A percentile compares a stretch with the other conserved stretches of the same genome.
Conservation (phyloP, 2,113 vertebrate species). For the Hyperoodon ampullatus region DNA sequence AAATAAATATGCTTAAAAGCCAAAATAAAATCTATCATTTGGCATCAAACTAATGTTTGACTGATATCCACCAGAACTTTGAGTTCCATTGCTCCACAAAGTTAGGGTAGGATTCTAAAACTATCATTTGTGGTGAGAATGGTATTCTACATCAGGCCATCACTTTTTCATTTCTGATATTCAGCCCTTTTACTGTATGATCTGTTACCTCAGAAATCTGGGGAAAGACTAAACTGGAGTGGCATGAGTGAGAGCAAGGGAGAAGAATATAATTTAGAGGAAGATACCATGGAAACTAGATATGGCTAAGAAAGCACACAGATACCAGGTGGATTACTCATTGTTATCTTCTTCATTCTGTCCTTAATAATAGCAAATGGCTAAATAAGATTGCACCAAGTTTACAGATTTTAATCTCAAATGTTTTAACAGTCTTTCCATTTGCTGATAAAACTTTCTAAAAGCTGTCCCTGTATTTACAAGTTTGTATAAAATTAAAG, state of each 20-base stretch:
- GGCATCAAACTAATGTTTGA: background rate
- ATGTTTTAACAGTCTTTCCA: background rate
- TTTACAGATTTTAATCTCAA: background rate
- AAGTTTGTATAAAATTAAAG: background rate
- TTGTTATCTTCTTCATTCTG: background rate
- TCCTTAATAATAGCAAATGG: background rate
- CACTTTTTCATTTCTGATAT: background rate
- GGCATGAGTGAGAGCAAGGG: background rate
- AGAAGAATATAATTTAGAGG: background rate
- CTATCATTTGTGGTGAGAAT: slow-evolving; percentile 21
- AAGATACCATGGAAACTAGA: background rate
- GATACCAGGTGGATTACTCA: background rate
- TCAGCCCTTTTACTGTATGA: slow-evolving; percentile 31
- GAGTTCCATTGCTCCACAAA: background rate
- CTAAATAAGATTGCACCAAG: background rate
- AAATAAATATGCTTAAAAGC: slow-evolving; percentile 44
- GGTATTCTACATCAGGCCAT: background rate
- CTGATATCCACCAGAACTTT: slow-evolving; percentile 2
- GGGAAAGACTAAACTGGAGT: background rate
- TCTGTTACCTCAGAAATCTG: background rate
- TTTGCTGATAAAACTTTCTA: background rate
- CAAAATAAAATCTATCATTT: slow-evolving; percentile 55
- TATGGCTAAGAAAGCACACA: background rate
- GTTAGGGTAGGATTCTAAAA: background rate
- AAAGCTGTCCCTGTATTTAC: background rate